Percentiles rank a stretch among this genome's conserved stretches.
These are phyloP conservation scores for Anastrepha ludens DNA, from an alignment of 1,140 invertebrate species.

Conservation along the genomic window DNA sequence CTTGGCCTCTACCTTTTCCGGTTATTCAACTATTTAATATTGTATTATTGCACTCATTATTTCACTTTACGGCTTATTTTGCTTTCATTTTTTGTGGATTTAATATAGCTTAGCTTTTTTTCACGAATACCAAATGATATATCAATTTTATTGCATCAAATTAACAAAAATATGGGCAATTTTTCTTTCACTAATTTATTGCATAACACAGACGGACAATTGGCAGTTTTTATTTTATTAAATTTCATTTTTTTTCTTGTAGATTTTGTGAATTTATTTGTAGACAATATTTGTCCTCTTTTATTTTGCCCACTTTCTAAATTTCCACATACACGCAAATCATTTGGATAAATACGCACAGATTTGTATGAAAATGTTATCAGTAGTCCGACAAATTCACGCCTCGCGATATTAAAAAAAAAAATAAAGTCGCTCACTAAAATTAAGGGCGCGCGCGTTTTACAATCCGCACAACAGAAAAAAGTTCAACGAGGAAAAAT, in stretches of 20 bases:
- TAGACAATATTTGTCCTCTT: not conserved
- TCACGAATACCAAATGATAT: no score
- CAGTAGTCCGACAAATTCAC: not conserved
- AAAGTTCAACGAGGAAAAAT: not conserved
- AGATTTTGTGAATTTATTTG: not conserved
- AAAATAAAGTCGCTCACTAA: not conserved
- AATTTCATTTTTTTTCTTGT: not conserved
- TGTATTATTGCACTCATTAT: not conserved
- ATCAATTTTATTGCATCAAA: not conserved
- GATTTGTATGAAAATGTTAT: constrained; percentile 9
- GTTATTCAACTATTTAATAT: not conserved
- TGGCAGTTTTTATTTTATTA: no score
- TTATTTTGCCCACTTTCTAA: not conserved
- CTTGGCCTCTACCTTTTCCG: not conserved
- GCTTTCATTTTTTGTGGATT: not conserved
- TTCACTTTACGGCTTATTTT: not conserved
- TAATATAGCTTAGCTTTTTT: no score
- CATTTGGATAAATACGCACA: not conserved
- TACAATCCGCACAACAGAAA: not conserved
- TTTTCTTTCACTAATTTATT: constrained; percentile 41
- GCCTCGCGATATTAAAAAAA: not conserved
- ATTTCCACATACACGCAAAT: not conserved
- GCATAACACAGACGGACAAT: no score
- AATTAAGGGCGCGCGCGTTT: no score
- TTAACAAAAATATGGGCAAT: constrained; percentile 14